phyloP scores from a whole-genome alignment of 2,888 invertebrate genomes.

The Drosophila siamana region DNA sequence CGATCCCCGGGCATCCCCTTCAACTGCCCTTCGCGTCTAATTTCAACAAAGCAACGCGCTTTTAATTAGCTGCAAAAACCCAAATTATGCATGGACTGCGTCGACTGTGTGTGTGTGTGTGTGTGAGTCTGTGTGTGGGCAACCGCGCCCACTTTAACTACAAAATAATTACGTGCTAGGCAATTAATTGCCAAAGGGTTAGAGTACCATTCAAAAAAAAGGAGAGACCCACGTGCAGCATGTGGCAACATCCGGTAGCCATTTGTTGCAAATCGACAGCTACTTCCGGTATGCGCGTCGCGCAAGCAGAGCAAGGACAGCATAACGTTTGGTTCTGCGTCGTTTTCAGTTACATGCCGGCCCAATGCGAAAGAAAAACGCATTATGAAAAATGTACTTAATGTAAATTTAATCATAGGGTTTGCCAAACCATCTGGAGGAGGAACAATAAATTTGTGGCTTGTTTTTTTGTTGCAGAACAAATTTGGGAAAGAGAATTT shows the following conservation, averaged over 20 bases:
- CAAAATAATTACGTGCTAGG: constrained; percentile 79
- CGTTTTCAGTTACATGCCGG: constrained; percentile 45
- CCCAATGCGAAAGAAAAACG: constrained; percentile 37
- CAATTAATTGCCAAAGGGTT: constrained; percentile 77
- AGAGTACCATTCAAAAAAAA: constrained; percentile 56
- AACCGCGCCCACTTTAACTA: constrained; percentile 72
- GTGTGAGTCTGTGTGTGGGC: constrained; percentile 25
- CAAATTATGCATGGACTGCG: constrained; percentile 69
- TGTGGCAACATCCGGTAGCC: constrained; percentile 78
- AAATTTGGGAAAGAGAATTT: background rate
- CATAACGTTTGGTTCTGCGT: constrained; percentile 55
- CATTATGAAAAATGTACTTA: constrained; percentile 40
- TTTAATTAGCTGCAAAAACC: constrained; percentile 79
- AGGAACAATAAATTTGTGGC: background rate
- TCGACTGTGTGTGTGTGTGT: constrained; percentile 12
- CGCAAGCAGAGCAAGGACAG: background rate
- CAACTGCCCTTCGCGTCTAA: constrained; percentile 39
- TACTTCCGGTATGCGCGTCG: constrained; percentile 68
- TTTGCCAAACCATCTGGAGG: background rate
- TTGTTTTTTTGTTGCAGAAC: background rate
- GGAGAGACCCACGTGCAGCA: constrained; percentile 61
- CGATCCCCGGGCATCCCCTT: background rate
- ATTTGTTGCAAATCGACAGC: constrained; percentile 80
- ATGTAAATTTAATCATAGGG: constrained; percentile 62
- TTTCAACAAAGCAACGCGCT: constrained; percentile 66